These are phyloP conservation scores for Trichogramma pretiosum DNA, from an alignment of 1,140 invertebrate genomes.

Conservation along the genomic window DNA sequence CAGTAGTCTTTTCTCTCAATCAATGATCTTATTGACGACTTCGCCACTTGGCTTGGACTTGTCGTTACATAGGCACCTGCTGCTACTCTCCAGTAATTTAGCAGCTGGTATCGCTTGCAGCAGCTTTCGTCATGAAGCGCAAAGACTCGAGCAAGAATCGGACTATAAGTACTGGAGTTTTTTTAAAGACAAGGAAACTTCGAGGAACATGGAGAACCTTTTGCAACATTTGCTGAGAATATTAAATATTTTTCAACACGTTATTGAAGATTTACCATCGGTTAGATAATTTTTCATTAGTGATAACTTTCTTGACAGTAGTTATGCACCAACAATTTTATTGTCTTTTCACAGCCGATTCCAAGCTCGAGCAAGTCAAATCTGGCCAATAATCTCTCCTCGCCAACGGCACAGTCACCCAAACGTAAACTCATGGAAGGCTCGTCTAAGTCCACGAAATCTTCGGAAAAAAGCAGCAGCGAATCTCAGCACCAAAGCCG, in stretches of 20 bases:
- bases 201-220: slow-evolving; percentile 51
- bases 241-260: slow-evolving; percentile 65
- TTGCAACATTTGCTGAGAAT: slow-evolving; percentile 60
- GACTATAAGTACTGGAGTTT: slow-evolving; percentile 45
- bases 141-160: not conserved
- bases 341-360: slow-evolving; percentile 17
- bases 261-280: slow-evolving; percentile 58
- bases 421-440: slow-evolving; percentile 42
- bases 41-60: slow-evolving; percentile 56
- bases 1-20: slow-evolving; percentile 40
- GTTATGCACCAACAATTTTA: not conserved
- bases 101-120: slow-evolving; percentile 49
- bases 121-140: slow-evolving; percentile 24
- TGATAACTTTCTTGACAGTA: not conserved
- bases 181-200: slow-evolving; percentile 45
- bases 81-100: slow-evolving; percentile 57
- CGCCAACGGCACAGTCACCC: slow-evolving; percentile 45
- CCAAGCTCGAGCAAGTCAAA: slow-evolving; percentile 41
- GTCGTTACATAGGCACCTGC: slow-evolving; percentile 52
- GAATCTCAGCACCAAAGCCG: not conserved
- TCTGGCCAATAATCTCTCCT: slow-evolving; percentile 49
- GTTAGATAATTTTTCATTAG: not conserved
- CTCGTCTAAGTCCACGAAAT: slow-evolving; percentile 18
- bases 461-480: slow-evolving; percentile 33
- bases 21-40: slow-evolving; percentile 49